phyloP scores from a whole-genome alignment of 2,797 vertebrate genomes.

The Leptodactylus fallax region DNA sequence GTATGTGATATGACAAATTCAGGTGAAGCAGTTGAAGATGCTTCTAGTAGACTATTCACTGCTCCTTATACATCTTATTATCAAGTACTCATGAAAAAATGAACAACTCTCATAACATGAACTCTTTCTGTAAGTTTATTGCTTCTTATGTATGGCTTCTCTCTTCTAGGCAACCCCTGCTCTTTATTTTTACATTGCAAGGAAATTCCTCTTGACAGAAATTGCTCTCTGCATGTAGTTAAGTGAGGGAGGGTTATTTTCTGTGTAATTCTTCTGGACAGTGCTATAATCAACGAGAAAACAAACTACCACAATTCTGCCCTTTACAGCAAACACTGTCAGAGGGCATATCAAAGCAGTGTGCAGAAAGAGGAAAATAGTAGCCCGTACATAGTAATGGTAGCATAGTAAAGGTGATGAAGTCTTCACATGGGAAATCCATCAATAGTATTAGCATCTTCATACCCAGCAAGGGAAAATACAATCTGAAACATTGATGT shows the following conservation, averaged over 20 bases:
- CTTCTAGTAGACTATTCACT: background rate
- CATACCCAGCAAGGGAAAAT: background rate
- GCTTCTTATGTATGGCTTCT: conserved; percentile 33
- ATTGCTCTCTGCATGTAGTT: conserved; percentile 61
- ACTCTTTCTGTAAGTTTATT: conserved; percentile 51
- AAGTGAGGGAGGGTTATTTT: conserved; percentile 60
- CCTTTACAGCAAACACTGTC: conserved; percentile 26
- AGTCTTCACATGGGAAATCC: background rate
- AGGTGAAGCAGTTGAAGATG: background rate
- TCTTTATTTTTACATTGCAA: conserved; percentile 56
- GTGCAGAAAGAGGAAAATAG: conserved; percentile 3
- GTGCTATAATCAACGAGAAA: conserved; percentile 63
- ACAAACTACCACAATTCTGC: conserved; percentile 37
- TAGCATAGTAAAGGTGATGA: conserved; percentile 27
- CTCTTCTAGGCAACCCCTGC: conserved; percentile 40
- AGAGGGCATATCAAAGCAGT: conserved; percentile 31
- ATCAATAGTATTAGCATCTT: background rate
- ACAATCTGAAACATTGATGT: background rate
- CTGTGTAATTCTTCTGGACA: conserved; percentile 61
- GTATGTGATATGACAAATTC: too few species aligned
- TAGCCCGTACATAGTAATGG: background rate
- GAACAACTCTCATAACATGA: conserved; percentile 7
- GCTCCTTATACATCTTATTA: background rate
- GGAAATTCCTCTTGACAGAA: conserved; percentile 62
- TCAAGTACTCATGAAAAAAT: background rate